phyloP scores from a whole-genome alignment of 2,797 vertebrate genomes.

The Bryconaethiops microstoma region DNA sequence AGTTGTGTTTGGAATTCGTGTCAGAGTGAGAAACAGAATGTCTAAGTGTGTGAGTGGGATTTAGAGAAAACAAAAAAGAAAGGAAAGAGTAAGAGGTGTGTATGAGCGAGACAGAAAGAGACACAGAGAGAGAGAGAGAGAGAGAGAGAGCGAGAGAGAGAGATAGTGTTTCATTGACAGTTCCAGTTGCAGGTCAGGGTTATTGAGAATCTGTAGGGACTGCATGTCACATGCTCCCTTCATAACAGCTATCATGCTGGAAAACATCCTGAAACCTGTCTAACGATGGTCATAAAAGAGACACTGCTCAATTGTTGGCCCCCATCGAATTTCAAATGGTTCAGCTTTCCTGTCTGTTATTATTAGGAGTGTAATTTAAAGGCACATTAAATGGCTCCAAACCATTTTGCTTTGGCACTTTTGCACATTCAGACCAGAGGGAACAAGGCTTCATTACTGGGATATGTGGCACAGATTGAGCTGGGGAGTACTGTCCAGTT shows the following conservation, averaged over 20 bases:
- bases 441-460: not conserved
- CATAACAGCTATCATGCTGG: slow-evolving; percentile 6
- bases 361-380: slow-evolving; percentile 14
- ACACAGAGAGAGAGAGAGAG: not conserved
- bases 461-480: not conserved
- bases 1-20: not conserved
- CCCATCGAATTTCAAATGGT: slow-evolving; percentile 16
- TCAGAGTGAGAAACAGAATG: not conserved
- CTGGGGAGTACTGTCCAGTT: not conserved
- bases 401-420: slow-evolving; percentile 8
- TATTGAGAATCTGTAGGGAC: slow-evolving; percentile 4
- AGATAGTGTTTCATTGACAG: not conserved
- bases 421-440: not conserved
- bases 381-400: slow-evolving; percentile 5
- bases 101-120: not conserved
- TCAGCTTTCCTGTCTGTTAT: slow-evolving; percentile 18
- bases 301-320: not conserved
- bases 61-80: too few species aligned
- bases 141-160: not conserved
- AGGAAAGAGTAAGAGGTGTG: not conserved
- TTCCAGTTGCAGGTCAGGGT: slow-evolving; percentile 8
- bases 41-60: not conserved
- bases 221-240: slow-evolving; percentile 3
- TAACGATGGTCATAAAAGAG: slow-evolving; percentile 22
- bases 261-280: slow-evolving; percentile 20